Conservation (phyloP, 2,888 invertebrate genomes). For the Branchipolynoe longqiensis region DNA sequence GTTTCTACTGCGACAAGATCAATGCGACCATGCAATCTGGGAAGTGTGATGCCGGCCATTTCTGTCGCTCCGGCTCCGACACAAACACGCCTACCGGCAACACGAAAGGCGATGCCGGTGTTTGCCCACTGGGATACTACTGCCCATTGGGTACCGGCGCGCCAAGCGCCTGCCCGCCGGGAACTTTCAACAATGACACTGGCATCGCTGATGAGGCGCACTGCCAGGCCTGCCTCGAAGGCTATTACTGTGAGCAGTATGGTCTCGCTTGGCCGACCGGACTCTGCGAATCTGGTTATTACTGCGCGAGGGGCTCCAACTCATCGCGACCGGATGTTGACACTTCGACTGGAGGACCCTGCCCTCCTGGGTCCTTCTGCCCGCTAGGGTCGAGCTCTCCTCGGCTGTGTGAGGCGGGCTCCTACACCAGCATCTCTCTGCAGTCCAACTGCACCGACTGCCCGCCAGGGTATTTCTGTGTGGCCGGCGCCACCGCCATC, state of each 20-base stretch:
- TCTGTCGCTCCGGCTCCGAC: constrained; percentile 76
- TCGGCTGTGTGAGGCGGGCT: constrained; percentile 74
- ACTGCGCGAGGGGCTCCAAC: constrained; percentile 76
- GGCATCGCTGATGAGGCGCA: constrained; percentile 65
- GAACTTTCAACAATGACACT: constrained; percentile 78
- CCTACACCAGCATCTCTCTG: constrained; percentile 72
- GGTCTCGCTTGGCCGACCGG: constrained; percentile 75
- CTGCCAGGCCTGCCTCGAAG: constrained; percentile 76
- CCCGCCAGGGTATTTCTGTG: constrained; percentile 78
- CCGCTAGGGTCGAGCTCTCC: constrained; percentile 73
- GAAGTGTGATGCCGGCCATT: constrained; percentile 78
- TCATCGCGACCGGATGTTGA: constrained; percentile 71
- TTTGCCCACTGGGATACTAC: constrained; percentile 78
- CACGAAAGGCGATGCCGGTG: constrained; percentile 73
- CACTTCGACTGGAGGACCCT: constrained; percentile 76
- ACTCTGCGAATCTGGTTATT: constrained; percentile 76
- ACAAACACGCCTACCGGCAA: constrained; percentile 70
- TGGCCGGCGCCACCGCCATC: constrained; percentile 70
- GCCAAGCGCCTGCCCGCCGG: constrained; percentile 76
- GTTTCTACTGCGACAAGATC: constrained; percentile 74
- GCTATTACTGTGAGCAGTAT: constrained; percentile 76
- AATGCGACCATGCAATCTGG: constrained; percentile 76
- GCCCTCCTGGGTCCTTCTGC: constrained; percentile 78
- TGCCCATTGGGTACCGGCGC: constrained; percentile 74
- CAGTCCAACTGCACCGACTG: constrained; percentile 75